phyloP scores from a whole-genome alignment of 1,140 invertebrate genomes.

The Nebria ingens region DNA sequence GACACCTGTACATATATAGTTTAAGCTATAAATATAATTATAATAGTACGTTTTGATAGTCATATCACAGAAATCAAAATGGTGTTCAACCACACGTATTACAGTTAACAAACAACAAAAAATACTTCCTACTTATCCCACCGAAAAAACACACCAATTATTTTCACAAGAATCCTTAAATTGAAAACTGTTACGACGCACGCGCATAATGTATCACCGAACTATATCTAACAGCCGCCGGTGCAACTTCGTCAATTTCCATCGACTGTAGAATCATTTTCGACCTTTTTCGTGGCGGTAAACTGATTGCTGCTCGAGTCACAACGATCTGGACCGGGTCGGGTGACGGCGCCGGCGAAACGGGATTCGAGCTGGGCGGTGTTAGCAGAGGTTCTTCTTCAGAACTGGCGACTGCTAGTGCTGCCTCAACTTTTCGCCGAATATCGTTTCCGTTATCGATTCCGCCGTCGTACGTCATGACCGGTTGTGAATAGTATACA shows the following conservation, averaged over 20 bases:
- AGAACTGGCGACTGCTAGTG: conserved; percentile 42
- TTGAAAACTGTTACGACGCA: conserved; percentile 42
- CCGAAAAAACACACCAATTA: not conserved
- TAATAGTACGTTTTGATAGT: not conserved
- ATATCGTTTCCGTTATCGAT: conserved; percentile 48
- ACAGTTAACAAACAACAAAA: not conserved
- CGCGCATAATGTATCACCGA: conserved; percentile 75
- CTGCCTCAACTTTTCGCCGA: conserved; percentile 58
- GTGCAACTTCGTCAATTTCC: conserved; percentile 35
- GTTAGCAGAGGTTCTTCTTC: conserved; percentile 42
- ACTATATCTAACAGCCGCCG: conserved; percentile 47
- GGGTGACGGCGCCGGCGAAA: conserved; percentile 42
- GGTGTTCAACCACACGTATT: not conserved
- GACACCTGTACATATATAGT: not conserved
- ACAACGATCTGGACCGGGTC: conserved; percentile 46
- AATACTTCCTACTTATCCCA: not conserved
- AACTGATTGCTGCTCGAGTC: conserved; percentile 48
- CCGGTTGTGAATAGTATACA: conserved; percentile 25
- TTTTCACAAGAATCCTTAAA: not conserved
- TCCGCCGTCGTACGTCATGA: conserved; percentile 28
- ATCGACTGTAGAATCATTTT: conserved; percentile 66
- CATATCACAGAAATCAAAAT: not conserved
- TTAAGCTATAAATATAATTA: not conserved
- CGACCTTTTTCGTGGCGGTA: conserved; percentile 64
- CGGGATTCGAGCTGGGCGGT: conserved; percentile 51